A percentile compares a stretch with the other conserved stretches of the same genome.
phyloP scores from a whole-genome alignment of 1,140 invertebrate species.

The Platorchestia sp. region DNA sequence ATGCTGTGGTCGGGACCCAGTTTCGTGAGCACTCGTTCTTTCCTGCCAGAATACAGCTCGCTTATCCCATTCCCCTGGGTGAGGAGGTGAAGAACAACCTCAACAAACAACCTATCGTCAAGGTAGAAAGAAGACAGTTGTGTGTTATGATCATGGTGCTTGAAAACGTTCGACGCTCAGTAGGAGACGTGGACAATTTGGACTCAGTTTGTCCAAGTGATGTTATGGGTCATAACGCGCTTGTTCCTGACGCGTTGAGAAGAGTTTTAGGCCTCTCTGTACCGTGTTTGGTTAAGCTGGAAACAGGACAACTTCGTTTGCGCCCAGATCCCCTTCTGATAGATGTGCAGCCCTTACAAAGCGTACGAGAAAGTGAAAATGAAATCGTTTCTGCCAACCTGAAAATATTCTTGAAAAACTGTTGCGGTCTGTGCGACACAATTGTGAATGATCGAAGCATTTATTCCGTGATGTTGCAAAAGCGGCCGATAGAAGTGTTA shows the following conservation, averaged over 20 bases:
- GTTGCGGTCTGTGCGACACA: slow-evolving; percentile 8
- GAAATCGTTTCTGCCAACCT: background rate
- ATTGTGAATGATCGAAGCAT: background rate
- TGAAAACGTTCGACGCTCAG: background rate
- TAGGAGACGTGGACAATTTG: background rate
- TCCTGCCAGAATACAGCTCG: background rate
- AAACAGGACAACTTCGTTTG: background rate
- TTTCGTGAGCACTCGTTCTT: slow-evolving; percentile 11
- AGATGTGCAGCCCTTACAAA: background rate
- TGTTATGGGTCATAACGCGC: background rate
- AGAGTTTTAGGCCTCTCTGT: background rate
- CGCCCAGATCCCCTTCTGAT: background rate
- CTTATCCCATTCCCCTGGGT: background rate
- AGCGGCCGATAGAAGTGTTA: background rate
- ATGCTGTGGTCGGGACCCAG: background rate
- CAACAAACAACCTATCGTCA: background rate
- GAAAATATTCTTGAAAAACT: background rate
- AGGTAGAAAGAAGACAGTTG: background rate
- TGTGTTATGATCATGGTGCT: slow-evolving; percentile 6
- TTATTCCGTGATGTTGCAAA: background rate
- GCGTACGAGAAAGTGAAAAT: background rate
- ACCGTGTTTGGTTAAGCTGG: background rate
- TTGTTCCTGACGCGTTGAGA: background rate
- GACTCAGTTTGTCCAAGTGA: background rate
- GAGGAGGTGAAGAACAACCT: background rate